These are phyloP conservation scores for Eulimnadia texana DNA, from an alignment of 1,140 invertebrate species.

Conservation along the genomic window DNA sequence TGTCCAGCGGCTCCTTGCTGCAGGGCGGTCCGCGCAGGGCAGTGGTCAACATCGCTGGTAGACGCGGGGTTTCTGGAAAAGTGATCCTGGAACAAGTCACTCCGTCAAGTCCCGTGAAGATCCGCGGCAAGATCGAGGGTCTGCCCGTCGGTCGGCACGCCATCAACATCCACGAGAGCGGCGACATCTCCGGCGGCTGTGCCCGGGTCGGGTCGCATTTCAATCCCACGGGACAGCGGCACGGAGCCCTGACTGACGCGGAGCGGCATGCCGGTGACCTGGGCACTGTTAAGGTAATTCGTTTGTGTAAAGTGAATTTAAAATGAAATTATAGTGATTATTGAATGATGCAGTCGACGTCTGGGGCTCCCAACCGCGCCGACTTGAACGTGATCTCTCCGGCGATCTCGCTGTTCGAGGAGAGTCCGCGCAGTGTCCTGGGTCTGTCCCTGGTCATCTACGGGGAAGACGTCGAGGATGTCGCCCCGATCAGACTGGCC, in stretches of 20 bases:
- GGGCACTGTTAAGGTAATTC: conserved; percentile 34
- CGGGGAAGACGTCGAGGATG: conserved; percentile 31
- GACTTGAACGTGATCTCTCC: background rate
- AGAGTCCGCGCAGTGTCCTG: conserved; percentile 25
- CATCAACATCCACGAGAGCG: conserved; percentile 13
- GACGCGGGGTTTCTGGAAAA: background rate
- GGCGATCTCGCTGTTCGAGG: conserved; percentile 4
- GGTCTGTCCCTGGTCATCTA: conserved; percentile 38
- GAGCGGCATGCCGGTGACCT: conserved; percentile 42
- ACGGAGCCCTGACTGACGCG: conserved; percentile 34
- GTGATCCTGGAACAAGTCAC: conserved; percentile 14
- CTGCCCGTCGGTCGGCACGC: conserved; percentile 10
- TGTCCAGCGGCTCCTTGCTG: background rate
- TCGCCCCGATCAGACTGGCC: background rate
- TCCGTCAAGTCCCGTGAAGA: conserved; percentile 5
- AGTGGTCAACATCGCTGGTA: background rate
- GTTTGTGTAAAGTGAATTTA: background rate
- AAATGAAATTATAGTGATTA: background rate
- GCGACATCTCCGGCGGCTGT: conserved; percentile 17
- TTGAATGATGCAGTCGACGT: background rate
- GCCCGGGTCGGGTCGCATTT: conserved; percentile 18
- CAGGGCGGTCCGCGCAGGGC: conserved; percentile 4
- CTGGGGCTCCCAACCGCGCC: background rate
- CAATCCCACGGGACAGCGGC: conserved; percentile 21
- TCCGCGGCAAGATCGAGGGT: conserved; percentile 11